Evolutionary conservation across 2,113 vertebrate genomes (phyloP).

Genomic region (Hyperopisus bebe): DNA sequence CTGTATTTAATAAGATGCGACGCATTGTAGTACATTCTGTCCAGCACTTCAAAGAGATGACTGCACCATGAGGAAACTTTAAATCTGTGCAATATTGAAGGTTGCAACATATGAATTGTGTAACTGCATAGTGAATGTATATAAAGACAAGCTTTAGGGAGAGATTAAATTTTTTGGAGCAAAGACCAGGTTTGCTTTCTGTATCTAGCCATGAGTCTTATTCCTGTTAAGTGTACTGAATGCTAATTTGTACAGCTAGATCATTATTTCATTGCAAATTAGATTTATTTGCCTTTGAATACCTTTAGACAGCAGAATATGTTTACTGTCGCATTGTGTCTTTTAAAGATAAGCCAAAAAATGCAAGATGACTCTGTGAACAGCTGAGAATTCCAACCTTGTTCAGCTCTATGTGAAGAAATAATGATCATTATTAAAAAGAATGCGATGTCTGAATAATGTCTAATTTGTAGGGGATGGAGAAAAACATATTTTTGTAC

Average conservation of each 20-base stretch:
- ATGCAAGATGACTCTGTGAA: not conserved
- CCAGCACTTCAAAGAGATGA: not conserved
- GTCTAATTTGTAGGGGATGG: not conserved
- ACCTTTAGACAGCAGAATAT: not conserved
- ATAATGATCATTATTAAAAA: not conserved
- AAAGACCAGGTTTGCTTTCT: not conserved
- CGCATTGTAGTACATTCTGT: not conserved
- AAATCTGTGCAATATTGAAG: not conserved
- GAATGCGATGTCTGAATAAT: not conserved
- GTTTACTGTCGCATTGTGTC: not conserved
- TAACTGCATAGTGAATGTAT: not conserved
- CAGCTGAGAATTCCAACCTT: not conserved
- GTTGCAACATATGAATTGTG: not conserved
- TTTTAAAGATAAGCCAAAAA: constrained; percentile 1
- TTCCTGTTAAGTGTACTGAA: not conserved
- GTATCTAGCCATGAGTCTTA: not conserved
- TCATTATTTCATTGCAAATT: not conserved
- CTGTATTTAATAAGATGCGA: not conserved
- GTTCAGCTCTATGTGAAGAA: not conserved
- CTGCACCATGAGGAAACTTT: not conserved
- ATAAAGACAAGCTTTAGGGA: not conserved
- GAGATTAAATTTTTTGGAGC: not conserved
- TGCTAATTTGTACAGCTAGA: not conserved
- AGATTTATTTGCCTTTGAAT: not conserved
- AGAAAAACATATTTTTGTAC: not conserved